These are phyloP conservation scores for Dorcus parallelipipedus DNA, from an alignment of 2,888 invertebrate genomes.

Conservation along the genomic window DNA sequence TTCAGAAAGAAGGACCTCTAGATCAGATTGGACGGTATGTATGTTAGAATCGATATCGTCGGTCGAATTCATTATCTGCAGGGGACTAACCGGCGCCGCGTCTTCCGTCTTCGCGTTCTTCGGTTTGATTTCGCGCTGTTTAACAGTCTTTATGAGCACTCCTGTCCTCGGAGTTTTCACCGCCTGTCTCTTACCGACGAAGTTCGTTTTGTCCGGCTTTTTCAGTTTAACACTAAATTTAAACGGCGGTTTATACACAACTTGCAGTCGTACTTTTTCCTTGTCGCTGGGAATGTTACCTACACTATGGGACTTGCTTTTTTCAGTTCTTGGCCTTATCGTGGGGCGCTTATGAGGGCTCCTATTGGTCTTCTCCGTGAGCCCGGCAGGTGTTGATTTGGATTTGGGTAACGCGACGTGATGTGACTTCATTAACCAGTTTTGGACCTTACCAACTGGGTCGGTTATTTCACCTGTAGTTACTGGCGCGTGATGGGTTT, in stretches of 20 bases:
- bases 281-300: constrained; percentile 62
- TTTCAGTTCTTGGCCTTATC: constrained; percentile 51
- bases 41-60: constrained; percentile 55
- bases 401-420: constrained; percentile 70
- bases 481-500: constrained; percentile 49
- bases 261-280: constrained; percentile 74
- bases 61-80: constrained; percentile 26
- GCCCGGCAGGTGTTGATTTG: constrained; percentile 77
- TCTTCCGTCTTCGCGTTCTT: constrained; percentile 33
- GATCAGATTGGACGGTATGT: constrained; percentile 60
- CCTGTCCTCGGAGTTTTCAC: constrained; percentile 46
- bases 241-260: constrained; percentile 84
- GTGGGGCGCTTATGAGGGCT: constrained; percentile 52
- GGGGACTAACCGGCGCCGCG: constrained; percentile 40
- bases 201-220: constrained; percentile 59
- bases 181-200: constrained; percentile 28
- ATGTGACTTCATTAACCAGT: constrained; percentile 77
- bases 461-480: constrained; percentile 48
- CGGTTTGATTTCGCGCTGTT: constrained; percentile 29
- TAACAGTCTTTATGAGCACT: constrained; percentile 49
- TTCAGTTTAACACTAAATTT: constrained; percentile 79
- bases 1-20: constrained; percentile 59
- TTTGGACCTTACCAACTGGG: constrained; percentile 76
- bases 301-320: constrained; percentile 63
- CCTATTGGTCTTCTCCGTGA: constrained; percentile 57